Evolutionary conservation across 2,888 invertebrate species (phyloP).

Genomic region (Caenorhabditis uteleia): DNA sequence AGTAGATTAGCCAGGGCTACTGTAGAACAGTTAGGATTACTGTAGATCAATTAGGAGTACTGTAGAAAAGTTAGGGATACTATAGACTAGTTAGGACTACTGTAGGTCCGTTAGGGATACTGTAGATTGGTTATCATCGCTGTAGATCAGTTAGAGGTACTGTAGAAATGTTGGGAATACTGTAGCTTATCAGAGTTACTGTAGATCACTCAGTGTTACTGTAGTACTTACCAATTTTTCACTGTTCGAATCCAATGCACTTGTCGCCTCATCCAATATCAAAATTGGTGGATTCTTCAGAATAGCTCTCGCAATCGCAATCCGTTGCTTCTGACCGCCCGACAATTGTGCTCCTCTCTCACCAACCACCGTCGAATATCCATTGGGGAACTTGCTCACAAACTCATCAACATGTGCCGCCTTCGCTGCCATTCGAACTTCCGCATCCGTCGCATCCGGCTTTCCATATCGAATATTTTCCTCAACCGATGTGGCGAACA

Average conservation of each 20-base stretch:
- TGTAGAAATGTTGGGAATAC: too few relatives aligned
- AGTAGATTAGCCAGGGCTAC: too few relatives aligned
- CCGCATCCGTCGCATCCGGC: slow-evolving; percentile 73
- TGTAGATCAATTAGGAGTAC: too few relatives aligned
- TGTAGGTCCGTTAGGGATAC: too few relatives aligned
- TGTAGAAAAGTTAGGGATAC: too few relatives aligned
- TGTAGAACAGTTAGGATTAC: too few relatives aligned
- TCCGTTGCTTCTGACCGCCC: slow-evolving; percentile 81
- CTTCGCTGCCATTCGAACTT: slow-evolving; percentile 80
- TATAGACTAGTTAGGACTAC: too few relatives aligned
- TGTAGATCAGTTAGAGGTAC: too few relatives aligned
- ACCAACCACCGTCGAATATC: slow-evolving; percentile 78
- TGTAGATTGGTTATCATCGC: too few relatives aligned
- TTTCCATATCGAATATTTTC: slow-evolving; percentile 92
- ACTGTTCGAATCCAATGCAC: slow-evolving; percentile 77
- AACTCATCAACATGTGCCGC: slow-evolving; percentile 92
- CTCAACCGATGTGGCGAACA: slow-evolving; percentile 87
- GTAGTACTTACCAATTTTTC: slow-evolving; percentile 56
- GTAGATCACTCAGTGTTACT: too few relatives aligned
- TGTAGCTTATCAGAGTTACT: too few relatives aligned
- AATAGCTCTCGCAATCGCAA: slow-evolving; percentile 91
- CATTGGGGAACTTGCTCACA: slow-evolving; percentile 81
- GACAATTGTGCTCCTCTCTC: slow-evolving; percentile 75
- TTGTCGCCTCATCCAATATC: slow-evolving; percentile 91
- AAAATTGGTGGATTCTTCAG: slow-evolving; percentile 84